Conservation (phyloP, 1,140 invertebrate species). For the Zaprionus capensis region DNA sequence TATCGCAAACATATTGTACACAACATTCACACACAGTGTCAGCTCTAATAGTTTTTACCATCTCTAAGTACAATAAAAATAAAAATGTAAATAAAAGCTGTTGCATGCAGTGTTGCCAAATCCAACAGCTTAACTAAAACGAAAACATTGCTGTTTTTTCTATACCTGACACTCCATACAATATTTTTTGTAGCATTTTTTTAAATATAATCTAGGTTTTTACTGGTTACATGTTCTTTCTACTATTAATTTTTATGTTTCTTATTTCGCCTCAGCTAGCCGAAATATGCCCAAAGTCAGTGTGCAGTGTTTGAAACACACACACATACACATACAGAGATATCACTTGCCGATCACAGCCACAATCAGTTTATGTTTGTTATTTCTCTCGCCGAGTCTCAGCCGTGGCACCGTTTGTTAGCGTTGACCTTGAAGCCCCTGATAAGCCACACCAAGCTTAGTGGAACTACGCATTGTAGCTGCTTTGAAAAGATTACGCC, state of each 20-base stretch:
- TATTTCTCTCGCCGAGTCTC: conserved; percentile 1
- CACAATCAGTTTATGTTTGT: conserved; percentile 5
- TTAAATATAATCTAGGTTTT: no score
- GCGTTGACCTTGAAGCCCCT: conserved; percentile 35
- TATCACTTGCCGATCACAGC: conserved; percentile 3
- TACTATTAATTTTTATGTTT: no score
- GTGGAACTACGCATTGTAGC: conserved; percentile 36
- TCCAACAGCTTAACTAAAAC: no score
- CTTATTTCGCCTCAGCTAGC: no score
- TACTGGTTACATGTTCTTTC: no score
- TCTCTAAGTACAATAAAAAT: background rate
- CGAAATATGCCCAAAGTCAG: background rate
- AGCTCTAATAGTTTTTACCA: background rate
- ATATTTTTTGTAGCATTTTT: no score
- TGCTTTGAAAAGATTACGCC: background rate
- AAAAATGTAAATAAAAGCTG: no score
- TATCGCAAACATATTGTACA: background rate
- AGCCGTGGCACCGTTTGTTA: conserved; percentile 36
- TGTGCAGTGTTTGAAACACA: background rate
- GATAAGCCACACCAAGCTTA: conserved; percentile 15
- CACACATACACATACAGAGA: background rate
- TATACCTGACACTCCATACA: no score
- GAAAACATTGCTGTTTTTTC: no score
- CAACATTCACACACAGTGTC: background rate
- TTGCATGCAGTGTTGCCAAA: background rate